Base-by-base conservation (phyloP, 2,888 invertebrate species). In the Hipparchia semele region DNA sequence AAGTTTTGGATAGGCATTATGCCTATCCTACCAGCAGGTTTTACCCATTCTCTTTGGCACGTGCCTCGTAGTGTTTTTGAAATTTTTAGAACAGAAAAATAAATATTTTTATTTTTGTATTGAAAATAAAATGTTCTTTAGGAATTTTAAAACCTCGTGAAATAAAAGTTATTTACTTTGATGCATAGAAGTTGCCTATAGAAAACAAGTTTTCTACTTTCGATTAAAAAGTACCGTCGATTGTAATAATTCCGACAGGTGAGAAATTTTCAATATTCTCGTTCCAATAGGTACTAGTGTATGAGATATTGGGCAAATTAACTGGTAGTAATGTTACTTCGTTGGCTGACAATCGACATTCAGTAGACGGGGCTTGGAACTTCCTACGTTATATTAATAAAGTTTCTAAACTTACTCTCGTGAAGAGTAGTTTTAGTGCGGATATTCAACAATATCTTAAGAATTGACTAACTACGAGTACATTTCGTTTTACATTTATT, bases 301-400 rank as follows among this genome's bases (percentile, higher is more conserved):
- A 49, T 6, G 59, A 68, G 59, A 46, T 61, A 69, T 69, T 69
- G 51, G 46, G 65, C 58, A 56, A 59, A 70, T 64, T 73, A 65
- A 65, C 23, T 39, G 5, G 39, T 64, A 68, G 70, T 68, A 12
- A 68, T 65, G 61, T 70, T 68, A 68, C 71, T 72, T 56, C 58
- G 70, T 72, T 71, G 66, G 60, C 73, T 74, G 54, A 72, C 66
- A 75, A 76, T 78, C 68, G 72, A 74, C 74, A 73, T 70, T 73
- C 70, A 65, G 61, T 65, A 73, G 73, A 73, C 65, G 70, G 73
- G 67, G 68, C 64, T 65, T 49, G 60, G 60, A 73, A 75, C 72
- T 74, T 74, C 51, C 71, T 75, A 71, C 72, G 76, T 78, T 77
- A 81, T 85, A 84, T 84, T 86, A 86, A 85, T 83, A 86, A 84